Base-by-base conservation (phyloP, 2,888 invertebrate species). In the Epiblema foenella region DNA sequence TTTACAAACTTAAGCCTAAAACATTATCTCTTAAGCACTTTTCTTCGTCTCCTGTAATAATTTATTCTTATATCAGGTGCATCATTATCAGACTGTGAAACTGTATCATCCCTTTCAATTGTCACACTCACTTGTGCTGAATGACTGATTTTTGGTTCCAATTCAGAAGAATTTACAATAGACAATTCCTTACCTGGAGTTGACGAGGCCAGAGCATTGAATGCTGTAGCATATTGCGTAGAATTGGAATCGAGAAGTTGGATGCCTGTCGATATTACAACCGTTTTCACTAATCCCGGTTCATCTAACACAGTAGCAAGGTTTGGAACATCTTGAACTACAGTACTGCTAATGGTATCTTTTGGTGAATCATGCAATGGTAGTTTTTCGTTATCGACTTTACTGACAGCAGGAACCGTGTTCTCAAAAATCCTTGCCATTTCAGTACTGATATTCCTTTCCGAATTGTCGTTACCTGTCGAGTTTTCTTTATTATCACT, bases 11-110 rank as follows among this genome's bases (percentile, higher is more conserved):
- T 64, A 24, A n/a, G 37, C 18, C 29, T n/a, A 60, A 62, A 29
- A n/a, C 17, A 62, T 62, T 63, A 63, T 54, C 20, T 20, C 18
- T 83, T 89, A n/a, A 82, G 68, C 42, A 81, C 68, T 84, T 85
- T 89, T 73, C 86, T 85, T 74, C 88, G 82, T 77, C 91, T 84
- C 76, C 81, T 89, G 11, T 89, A 84, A 76, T 89, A 86, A 33
- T 56, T 62, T 82, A 93, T 88, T 77, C 89, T 87, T 5, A 93
- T 83, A 78, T 93, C 93, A 20, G 93, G 93, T 68, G 79, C 83
- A 73, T 90, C 89, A 11, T 74, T 54, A 15, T 82, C 79, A 54
- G 77, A 79, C 75, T 79, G 78, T 3, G 76, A 69, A 46, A 77
- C 78, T 62, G 75, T 58, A 69, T 39, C 69, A 54, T 74, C 76